Evolutionary conservation across 2,113 vertebrate genomes (phyloP).

Genomic region (Rhineura floridana): DNA sequence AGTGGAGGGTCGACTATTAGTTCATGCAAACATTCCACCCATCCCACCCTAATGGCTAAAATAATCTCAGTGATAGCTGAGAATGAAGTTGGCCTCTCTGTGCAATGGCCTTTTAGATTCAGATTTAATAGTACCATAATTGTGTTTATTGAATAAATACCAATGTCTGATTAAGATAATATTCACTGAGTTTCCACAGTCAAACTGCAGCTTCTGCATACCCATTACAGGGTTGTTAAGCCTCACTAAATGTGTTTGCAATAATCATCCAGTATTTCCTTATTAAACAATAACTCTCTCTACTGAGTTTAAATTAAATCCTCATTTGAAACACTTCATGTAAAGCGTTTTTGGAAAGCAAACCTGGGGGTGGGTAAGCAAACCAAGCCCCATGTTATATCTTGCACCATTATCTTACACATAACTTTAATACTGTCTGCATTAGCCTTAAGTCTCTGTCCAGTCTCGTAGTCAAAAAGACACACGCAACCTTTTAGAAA

Average conservation of each 20-base stretch:
- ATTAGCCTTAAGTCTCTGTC: neutral
- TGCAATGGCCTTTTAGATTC: constrained; percentile 30
- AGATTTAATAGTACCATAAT: constrained; percentile 54
- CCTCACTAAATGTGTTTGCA: constrained; percentile 59
- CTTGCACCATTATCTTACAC: constrained; percentile 30
- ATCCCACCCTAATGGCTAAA: neutral
- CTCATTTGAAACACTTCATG: constrained; percentile 64
- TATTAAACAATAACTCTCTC: constrained; percentile 60
- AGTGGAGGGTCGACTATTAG: neutral
- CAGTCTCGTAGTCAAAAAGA: neutral
- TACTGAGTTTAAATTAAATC: constrained; percentile 62
- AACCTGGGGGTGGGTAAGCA: neutral
- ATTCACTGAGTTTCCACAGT: constrained; percentile 45
- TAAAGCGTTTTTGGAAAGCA: constrained; percentile 39
- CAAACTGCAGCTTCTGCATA: constrained; percentile 45
- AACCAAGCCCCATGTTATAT: constrained; percentile 41
- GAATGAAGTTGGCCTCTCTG: constrained; percentile 8
- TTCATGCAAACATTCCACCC: neutral
- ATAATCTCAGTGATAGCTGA: neutral
- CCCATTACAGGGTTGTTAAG: constrained; percentile 52
- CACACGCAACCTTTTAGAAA: neutral
- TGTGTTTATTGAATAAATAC: constrained; percentile 30
- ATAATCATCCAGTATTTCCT: constrained; percentile 58
- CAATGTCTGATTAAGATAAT: constrained; percentile 49
- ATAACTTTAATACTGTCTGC: constrained; percentile 21